Conservation (phyloP, 1,140 invertebrate species). For the Ephestia elutella region DNA sequence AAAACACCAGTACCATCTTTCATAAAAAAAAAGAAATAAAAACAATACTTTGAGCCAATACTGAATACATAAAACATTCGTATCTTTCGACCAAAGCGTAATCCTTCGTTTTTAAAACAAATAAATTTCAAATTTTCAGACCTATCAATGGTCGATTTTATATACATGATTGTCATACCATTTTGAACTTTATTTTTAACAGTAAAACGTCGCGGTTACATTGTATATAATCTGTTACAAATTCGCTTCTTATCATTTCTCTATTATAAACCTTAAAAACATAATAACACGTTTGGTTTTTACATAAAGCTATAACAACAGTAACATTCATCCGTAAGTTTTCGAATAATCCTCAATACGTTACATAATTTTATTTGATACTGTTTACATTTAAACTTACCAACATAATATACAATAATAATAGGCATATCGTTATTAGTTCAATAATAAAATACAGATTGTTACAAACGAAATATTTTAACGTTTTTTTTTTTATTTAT, state of each 20-base stretch:
- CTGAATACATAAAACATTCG: conserved; percentile 31
- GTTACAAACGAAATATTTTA: conserved; percentile 50
- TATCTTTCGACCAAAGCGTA: not conserved
- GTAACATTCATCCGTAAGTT: conserved; percentile 56
- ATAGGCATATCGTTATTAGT: conserved; percentile 26
- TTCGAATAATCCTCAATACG: conserved; percentile 47
- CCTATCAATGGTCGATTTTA: not conserved
- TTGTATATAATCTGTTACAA: conserved; percentile 14
- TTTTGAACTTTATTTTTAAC: conserved; percentile 5
- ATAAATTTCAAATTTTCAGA: not conserved
- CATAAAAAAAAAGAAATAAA: conserved; percentile 20
- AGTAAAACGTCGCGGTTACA: not conserved
- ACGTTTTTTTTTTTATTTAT: conserved; percentile 42
- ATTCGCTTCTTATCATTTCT: conserved; percentile 21
- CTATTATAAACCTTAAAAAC: conserved; percentile 44
- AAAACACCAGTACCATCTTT: conserved; percentile 14
- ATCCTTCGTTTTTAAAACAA: not conserved
- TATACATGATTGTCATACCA: conserved; percentile 1
- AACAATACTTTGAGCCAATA: conserved; percentile 69
- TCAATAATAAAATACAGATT: conserved; percentile 35
- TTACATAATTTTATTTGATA: conserved; percentile 38
- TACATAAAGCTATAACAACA: conserved; percentile 71
- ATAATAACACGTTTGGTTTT: conserved; percentile 72
- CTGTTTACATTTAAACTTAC: conserved; percentile 42
- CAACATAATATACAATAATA: conserved; percentile 35